Evolutionary conservation across 2,113 vertebrate genomes (phyloP).

Genomic region (Salvelinus sp.): DNA sequence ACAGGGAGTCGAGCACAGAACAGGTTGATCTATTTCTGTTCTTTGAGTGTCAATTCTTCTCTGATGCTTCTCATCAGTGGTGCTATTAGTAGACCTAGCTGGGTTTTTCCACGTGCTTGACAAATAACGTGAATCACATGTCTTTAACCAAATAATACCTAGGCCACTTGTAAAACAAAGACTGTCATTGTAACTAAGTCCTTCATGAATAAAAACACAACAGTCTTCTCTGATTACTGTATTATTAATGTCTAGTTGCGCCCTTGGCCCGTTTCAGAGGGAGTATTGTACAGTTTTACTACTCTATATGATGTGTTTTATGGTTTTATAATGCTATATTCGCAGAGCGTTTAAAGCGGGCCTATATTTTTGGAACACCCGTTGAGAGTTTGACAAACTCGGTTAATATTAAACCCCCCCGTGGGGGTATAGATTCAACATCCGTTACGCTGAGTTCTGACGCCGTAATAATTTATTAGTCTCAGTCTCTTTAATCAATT

Average conservation of each 20-base stretch:
- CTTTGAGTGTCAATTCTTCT: too few relatives aligned
- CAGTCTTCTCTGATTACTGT: constrained; percentile 11
- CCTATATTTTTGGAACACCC: constrained; percentile 38
- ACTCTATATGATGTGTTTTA: constrained; percentile 57
- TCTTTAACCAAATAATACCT: too few relatives aligned
- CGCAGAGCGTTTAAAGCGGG: constrained; percentile 42
- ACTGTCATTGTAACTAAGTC: constrained; percentile 25
- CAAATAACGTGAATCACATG: too few relatives aligned
- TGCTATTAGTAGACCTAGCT: too few relatives aligned
- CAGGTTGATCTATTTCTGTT: background rate
- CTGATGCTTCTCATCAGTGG: too few relatives aligned
- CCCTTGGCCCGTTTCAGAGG: constrained; percentile 33
- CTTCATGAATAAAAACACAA: constrained; percentile 8
- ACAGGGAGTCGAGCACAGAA: background rate
- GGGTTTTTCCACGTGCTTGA: too few relatives aligned
- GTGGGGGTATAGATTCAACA: constrained; percentile 21
- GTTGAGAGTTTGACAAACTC: constrained; percentile 48
- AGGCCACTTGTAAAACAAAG: too few relatives aligned
- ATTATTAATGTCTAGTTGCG: constrained; percentile 58
- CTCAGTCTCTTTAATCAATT: constrained; percentile 1
- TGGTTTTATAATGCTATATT: constrained; percentile 46
- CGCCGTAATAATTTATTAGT: constrained; percentile 22
- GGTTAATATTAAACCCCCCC: constrained; percentile 38
- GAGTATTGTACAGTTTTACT: constrained; percentile 50
- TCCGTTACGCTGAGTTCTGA: constrained; percentile 22